phyloP scores from a whole-genome alignment of 2,888 invertebrate species.

The Morpho deidamia region DNA sequence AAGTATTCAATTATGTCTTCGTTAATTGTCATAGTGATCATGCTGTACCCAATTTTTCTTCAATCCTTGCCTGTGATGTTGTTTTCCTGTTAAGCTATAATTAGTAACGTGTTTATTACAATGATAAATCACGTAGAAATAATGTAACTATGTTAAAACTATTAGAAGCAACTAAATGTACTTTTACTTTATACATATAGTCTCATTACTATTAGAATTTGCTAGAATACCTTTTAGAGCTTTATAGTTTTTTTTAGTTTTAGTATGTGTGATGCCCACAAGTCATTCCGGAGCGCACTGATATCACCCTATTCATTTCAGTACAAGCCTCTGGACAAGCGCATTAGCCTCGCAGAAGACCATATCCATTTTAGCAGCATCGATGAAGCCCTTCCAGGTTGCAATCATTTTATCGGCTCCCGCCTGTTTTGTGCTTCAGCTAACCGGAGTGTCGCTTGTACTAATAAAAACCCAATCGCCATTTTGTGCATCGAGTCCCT shows the following conservation, averaged over 20 bases:
- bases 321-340: constrained; percentile 75
- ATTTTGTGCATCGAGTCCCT: too few relatives aligned
- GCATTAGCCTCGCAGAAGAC: constrained; percentile 63
- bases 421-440: constrained; percentile 52
- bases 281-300: constrained; percentile 31
- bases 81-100: too few relatives aligned
- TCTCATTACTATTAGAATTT: neutral
- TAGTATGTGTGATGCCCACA: constrained; percentile 9
- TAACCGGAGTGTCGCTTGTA: constrained; percentile 37
- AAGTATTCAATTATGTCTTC: too few relatives aligned
- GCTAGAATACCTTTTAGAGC: constrained; percentile 6
- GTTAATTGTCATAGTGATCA: too few relatives aligned
- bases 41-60: too few relatives aligned
- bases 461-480: constrained; percentile 7
- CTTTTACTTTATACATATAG: too few relatives aligned
- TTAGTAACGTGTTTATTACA: too few relatives aligned
- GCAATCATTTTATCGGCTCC: constrained; percentile 55
- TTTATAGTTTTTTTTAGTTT: constrained; percentile 14
- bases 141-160: too few relatives aligned
- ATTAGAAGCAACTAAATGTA: neutral
- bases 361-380: constrained; percentile 52
- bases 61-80: too few relatives aligned
- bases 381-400: constrained; percentile 56
- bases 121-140: too few relatives aligned
- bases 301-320: constrained; percentile 67